Percentiles rank a stretch among this genome's conserved stretches.
Evolutionary conservation across 2,797 vertebrate genomes (phyloP).

Genomic region (Meda fulgida): DNA sequence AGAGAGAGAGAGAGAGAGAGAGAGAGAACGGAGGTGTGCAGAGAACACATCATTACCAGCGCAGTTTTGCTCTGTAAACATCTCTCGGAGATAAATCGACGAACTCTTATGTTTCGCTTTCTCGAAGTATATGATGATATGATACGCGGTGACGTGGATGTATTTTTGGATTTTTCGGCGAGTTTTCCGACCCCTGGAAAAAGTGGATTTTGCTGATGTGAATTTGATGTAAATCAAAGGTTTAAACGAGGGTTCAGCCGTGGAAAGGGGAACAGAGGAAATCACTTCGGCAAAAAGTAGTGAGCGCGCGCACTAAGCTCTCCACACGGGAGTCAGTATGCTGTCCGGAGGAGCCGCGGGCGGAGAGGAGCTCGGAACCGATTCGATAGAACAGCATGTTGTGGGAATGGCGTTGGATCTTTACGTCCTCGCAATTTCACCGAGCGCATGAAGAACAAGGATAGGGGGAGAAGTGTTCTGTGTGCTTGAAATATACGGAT

Average conservation of each 20-base stretch:
- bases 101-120: constrained; percentile 69
- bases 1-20: constrained; percentile 42
- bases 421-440: constrained; percentile 62
- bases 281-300: constrained; percentile 5
- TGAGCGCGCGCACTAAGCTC: constrained; percentile 57
- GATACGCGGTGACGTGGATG: constrained; percentile 77
- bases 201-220: constrained; percentile 57
- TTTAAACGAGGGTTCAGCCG: constrained; percentile 22
- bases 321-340: constrained; percentile 65
- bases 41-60: constrained; percentile 83
- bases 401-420: constrained; percentile 57
- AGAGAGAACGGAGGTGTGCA: constrained; percentile 61
- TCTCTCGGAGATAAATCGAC: constrained; percentile 79
- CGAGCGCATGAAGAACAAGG: constrained; percentile 71
- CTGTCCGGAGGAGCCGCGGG: constrained; percentile 56
- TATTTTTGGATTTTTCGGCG: constrained; percentile 67
- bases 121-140: constrained; percentile 62
- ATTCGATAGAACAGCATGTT: constrained; percentile 56
- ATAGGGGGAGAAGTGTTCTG: constrained; percentile 66
- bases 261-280: constrained; percentile 40
- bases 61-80: constrained; percentile 87
- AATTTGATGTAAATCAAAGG: constrained; percentile 23
- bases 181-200: constrained; percentile 64
- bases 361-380: constrained; percentile 61
- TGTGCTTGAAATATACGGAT: constrained; percentile 61